Base-by-base conservation (phyloP, 2,113 vertebrate species). In the Malurus cyaneus region DNA sequence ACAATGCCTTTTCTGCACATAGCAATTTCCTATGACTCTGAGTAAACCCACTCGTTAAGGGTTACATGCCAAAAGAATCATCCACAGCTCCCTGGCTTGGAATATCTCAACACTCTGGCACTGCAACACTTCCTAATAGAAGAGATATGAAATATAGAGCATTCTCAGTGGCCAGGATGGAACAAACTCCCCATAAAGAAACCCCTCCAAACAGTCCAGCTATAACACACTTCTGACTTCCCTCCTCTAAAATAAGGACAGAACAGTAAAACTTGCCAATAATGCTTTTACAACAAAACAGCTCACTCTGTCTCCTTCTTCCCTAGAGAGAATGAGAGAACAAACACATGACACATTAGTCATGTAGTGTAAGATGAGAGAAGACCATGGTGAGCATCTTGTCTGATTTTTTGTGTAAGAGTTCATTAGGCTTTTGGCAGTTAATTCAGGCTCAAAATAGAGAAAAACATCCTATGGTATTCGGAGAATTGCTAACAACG, bases 381-480 rank as follows among this genome's bases (percentile, higher is more conserved):
- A 39, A 93, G 50, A 80, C 64, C 42, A 47, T 32, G 79, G 62
- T 39, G 62, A 89, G 76, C 9, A 1, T 90, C 91, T 52, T 80
- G 82, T 93, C 95, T 94, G 92, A 90, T 86, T 93, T 88, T 72
- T 90, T 95, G 79, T 78, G 29, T 92, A 94, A 95, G 74, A 94
- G 74, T 66, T 50, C 29, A 61, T 78, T 77, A 61, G 67, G 60
- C 39, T 85, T 52, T 85, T 94, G 95, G 88, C 92, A 96, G 44
- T 60, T 83, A 70, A 83, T 80, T 80, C 64, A 12, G 54, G 32
- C 52, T 80, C 10, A 5, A 95, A 86, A 89, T 59, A 47, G 80
- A 86, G 82, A 88, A 83, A 92, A 92, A 90, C 73, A 64, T 47
- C 36, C 82, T 78, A n/a, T 80, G 72, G 39, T 88, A 78, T 59